phyloP scores from a whole-genome alignment of 2,888 invertebrate genomes.

The Macrosoma leucophasiata region DNA sequence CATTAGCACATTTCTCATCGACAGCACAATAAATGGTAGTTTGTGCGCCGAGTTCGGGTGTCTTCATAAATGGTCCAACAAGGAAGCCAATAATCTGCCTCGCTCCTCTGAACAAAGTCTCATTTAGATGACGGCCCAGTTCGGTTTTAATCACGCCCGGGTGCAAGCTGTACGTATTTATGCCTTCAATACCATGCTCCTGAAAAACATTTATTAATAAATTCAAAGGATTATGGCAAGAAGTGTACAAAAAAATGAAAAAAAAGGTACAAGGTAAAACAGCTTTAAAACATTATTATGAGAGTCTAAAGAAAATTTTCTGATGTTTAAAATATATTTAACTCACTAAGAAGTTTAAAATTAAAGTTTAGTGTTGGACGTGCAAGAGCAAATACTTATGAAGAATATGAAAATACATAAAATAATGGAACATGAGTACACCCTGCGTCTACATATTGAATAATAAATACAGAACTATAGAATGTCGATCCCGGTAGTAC shows the following conservation, averaged over 20 bases:
- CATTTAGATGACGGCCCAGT: slow-evolving; percentile 79
- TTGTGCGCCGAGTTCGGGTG: slow-evolving; percentile 81
- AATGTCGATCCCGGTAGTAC: no score
- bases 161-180: slow-evolving; percentile 82
- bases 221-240: no score
- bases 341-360: no score
- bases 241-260: no score
- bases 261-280: not conserved
- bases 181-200: slow-evolving; percentile 64
- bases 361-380: no score
- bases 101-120: slow-evolving; percentile 65
- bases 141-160: slow-evolving; percentile 87
- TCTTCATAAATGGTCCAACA: slow-evolving; percentile 67
- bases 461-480: no score
- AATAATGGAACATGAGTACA: no score
- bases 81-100: slow-evolving; percentile 47
- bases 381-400: no score
- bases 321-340: not conserved
- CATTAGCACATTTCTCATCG: slow-evolving; percentile 77
- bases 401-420: no score
- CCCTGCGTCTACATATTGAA: no score
- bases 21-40: slow-evolving; percentile 83
- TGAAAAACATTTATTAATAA: slow-evolving; percentile 24
- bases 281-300: no score
- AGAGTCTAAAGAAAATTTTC: no score